Evolutionary conservation across 2,888 invertebrate species (phyloP).

Genomic region (Cabera pusaria): DNA sequence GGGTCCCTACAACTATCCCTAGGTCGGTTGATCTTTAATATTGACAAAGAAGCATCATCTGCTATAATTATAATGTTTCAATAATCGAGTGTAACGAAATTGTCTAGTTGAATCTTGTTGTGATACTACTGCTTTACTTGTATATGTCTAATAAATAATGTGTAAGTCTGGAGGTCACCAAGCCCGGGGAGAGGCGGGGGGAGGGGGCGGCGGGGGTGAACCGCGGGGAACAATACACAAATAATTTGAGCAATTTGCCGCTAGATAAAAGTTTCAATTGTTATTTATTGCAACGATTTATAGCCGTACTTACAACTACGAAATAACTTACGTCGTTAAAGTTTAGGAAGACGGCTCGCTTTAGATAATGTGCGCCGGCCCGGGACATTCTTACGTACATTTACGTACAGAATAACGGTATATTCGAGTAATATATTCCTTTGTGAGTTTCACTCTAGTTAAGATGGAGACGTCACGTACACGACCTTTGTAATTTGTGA

Average conservation of each 20-base stretch:
- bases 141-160: slow-evolving; percentile 4
- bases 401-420: background rate
- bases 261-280: slow-evolving; percentile 11
- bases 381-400: too few relatives aligned
- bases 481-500: too few relatives aligned
- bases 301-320: background rate
- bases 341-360: background rate
- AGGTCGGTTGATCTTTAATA: too few relatives aligned
- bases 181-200: background rate
- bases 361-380: background rate
- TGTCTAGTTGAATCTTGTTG: too few relatives aligned
- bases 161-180: slow-evolving; percentile 5
- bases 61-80: too few relatives aligned
- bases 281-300: slow-evolving; percentile 13
- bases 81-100: too few relatives aligned
- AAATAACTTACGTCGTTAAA: background rate
- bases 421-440: background rate
- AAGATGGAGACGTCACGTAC: too few relatives aligned
- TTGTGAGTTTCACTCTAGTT: background rate
- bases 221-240: slow-evolving; percentile 1
- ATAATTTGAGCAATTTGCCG: slow-evolving; percentile 11
- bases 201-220: background rate
- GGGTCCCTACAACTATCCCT: too few relatives aligned
- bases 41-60: too few relatives aligned
- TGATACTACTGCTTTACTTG: background rate